Conservation (phyloP, 1,140 invertebrate genomes). For the Diprion similis region DNA sequence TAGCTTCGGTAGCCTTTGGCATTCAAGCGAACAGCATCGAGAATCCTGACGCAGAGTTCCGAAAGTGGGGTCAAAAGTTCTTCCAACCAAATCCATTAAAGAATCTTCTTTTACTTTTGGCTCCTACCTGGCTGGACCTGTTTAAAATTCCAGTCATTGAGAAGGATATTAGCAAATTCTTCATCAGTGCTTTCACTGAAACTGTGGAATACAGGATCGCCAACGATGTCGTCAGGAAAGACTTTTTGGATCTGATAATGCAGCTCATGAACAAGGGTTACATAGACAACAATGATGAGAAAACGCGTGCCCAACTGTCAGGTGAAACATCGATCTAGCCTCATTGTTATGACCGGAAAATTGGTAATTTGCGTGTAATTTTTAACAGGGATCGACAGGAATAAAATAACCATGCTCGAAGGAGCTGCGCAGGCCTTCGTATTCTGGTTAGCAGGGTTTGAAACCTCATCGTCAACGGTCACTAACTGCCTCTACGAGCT, state of each 20-base stretch:
- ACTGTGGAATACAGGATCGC: conserved; percentile 55
- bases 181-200: conserved; percentile 61
- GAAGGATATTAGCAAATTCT: conserved; percentile 51
- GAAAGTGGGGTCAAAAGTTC: conserved; percentile 32
- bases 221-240: conserved; percentile 56
- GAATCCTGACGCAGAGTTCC: conserved; percentile 48
- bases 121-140: conserved; percentile 19
- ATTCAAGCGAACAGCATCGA: conserved; percentile 63
- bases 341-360: not conserved
- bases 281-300: conserved; percentile 20
- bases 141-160: conserved; percentile 20
- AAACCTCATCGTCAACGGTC: conserved; percentile 46
- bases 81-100: conserved; percentile 46
- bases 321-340: conserved; percentile 30
- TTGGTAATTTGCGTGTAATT: not conserved
- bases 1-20: conserved; percentile 66
- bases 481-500: conserved; percentile 43
- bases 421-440: conserved; percentile 37
- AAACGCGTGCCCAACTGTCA: not conserved
- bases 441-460: conserved; percentile 51
- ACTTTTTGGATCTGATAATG: conserved; percentile 49
- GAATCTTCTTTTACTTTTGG: conserved; percentile 23
- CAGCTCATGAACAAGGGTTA: conserved; percentile 40
- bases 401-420: conserved; percentile 34
- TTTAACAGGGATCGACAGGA: conserved; percentile 54